Evolutionary conservation across 2,113 vertebrate species (phyloP).

Genomic region (Pagrus major): DNA sequence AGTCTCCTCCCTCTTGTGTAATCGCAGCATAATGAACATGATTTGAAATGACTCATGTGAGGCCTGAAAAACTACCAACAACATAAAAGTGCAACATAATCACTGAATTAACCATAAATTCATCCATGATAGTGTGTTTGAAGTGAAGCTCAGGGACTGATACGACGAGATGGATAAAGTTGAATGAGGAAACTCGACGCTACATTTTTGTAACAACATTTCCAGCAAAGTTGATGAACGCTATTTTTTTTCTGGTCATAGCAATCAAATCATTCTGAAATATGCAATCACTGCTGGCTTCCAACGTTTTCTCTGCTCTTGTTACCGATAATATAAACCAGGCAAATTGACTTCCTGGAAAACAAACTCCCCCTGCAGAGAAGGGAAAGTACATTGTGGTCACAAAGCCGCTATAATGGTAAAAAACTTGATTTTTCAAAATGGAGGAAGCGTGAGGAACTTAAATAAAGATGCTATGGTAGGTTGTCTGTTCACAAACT

Average conservation of each 20-base stretch:
- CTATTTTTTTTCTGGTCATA: conserved; percentile 27
- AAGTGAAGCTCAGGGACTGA: conserved; percentile 41
- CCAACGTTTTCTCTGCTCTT: conserved; percentile 4
- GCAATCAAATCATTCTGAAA: conserved; percentile 9
- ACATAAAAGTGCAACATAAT: conserved; percentile 44
- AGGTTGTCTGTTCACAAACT: conserved; percentile 5
- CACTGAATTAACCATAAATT: conserved; percentile 24
- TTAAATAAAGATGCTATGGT: conserved; percentile 8
- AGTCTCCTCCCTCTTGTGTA: conserved; percentile 15
- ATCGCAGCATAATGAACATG: conserved; percentile 2
- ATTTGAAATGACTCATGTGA: conserved; percentile 41
- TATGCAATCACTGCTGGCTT: conserved; percentile 12
- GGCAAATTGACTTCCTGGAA: background rate
- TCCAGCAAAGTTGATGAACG: conserved; percentile 25
- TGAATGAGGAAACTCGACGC: conserved; percentile 4
- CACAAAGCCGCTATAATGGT: conserved; percentile 15
- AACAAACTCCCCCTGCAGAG: conserved; percentile 21
- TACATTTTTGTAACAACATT: conserved; percentile 1
- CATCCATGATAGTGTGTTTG: conserved; percentile 36
- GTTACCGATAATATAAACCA: conserved; percentile 16
- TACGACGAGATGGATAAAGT: conserved; percentile 5
- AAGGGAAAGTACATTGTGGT: conserved; percentile 26
- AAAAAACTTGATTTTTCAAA: background rate
- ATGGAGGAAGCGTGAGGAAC: conserved; percentile 11
- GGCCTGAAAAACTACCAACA: conserved; percentile 2